Base-by-base conservation (phyloP, 92 coral and sea anemone species). In the Parazoanthus atlanticus region DNA sequence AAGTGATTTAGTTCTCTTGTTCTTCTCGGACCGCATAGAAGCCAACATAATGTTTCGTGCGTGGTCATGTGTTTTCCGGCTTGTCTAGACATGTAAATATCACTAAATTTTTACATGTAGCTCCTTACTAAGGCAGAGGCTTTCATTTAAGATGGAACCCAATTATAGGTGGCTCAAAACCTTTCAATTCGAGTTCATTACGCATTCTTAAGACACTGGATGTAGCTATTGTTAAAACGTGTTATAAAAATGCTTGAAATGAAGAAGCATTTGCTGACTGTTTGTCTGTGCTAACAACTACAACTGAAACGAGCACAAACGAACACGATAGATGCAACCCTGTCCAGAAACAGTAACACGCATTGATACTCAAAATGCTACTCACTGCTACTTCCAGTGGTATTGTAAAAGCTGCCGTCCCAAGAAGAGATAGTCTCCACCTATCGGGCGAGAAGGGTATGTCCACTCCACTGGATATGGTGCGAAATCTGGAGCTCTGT, bases 391-490 rank as follows among this genome's bases (percentile, higher is more conserved):
- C 58, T 41, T 83, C 78, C 65, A 41, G 40, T 10, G 86, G 86
- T 33, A 83, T 71, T 25, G 33, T 69, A 34, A 83, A 83, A 2
- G 34, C 30, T 41, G 84, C 43, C 9, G 89, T 19, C 61, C 93
- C 90, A 26, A 89, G 73, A 25, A 91, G 75, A 32, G 93, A 84
- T 16, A 89, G 34, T 74, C 86, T 79, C 71, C 83, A 80, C 90
- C 86, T 86, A 10, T 92, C 94, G 7, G 90, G 82, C 21, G 86
- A 40, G 21, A 64, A 43, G 29, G 86, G 78, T 9, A 69, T 78
- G 33, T 92, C 94, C 8, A 90, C 88, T 21, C 86, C 92, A 66
- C 88, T 85, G 5, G 94, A 89, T 17, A 92, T 77, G 8, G 94
- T 92, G 33, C 82, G 84, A 90, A 90, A 91, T 66, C 93, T 61